phyloP scores from a whole-genome alignment of 2,888 invertebrate genomes.

The Tetramorium bicarinatum region DNA sequence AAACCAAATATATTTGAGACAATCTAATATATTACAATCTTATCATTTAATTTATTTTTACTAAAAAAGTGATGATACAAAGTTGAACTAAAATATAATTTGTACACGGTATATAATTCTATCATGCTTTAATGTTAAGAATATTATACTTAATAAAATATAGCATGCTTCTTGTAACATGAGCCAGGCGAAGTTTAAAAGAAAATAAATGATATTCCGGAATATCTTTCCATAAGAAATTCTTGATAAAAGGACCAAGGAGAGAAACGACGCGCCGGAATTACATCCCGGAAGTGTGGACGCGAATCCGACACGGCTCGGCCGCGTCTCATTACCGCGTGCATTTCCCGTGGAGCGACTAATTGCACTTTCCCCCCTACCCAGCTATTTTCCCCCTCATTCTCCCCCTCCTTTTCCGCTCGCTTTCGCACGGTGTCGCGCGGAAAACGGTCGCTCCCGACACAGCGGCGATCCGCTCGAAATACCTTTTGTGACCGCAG shows the following conservation, averaged over 20 bases:
- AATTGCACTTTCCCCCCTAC: conserved; percentile 73
- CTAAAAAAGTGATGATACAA: neutral
- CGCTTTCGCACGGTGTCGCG: conserved; percentile 23
- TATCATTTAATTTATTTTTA: neutral
- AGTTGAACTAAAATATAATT: neutral
- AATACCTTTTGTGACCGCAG: conserved; percentile 33
- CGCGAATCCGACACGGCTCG: conserved; percentile 52
- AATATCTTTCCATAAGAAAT: neutral
- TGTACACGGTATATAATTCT: neutral
- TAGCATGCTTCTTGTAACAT: neutral
- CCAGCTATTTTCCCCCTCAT: conserved; percentile 16
- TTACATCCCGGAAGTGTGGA: conserved; percentile 74
- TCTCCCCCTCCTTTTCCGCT: conserved; percentile 54
- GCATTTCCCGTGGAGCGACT: conserved; percentile 79
- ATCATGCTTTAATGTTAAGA: neutral
- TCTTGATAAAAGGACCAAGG: conserved; percentile 44
- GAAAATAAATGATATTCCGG: neutral
- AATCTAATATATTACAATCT: neutral
- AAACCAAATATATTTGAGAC: neutral
- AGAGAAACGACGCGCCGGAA: conserved; percentile 32
- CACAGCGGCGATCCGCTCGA: conserved; percentile 23
- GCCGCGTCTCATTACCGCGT: conserved; percentile 76
- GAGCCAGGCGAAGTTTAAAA: neutral
- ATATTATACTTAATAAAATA: neutral
- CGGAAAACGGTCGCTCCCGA: conserved; percentile 32